Evolutionary conservation across 2,888 invertebrate species (phyloP).

Genomic region (Limnephilus rhombicus): DNA sequence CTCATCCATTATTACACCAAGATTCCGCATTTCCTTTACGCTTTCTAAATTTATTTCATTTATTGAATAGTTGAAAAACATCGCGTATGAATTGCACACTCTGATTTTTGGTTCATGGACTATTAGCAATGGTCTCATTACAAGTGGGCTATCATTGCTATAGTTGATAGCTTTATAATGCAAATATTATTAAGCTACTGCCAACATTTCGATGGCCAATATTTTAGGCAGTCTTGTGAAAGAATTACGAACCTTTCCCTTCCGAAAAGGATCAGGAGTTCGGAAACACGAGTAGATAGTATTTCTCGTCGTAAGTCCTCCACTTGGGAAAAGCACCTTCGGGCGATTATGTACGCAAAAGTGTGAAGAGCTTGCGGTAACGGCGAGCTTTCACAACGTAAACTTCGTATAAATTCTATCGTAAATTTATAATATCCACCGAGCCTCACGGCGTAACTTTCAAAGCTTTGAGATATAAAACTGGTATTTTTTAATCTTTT

Average conservation of each 20-base stretch:
- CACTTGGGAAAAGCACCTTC: background rate
- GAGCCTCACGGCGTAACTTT: background rate
- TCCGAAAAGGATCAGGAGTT: background rate
- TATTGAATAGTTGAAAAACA: too few species aligned
- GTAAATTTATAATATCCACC: background rate
- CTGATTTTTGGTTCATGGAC: background rate
- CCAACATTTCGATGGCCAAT: background rate
- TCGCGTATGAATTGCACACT: too few species aligned
- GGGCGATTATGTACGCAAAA: background rate
- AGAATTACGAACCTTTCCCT: background rate
- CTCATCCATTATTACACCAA: too few species aligned
- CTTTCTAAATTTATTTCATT: too few species aligned
- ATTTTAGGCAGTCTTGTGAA: background rate
- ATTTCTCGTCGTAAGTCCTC: background rate
- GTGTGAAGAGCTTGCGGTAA: background rate
- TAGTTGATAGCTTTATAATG: background rate
- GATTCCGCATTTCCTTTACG: too few species aligned
- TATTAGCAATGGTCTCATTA: background rate
- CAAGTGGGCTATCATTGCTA: background rate
- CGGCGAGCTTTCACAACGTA: background rate
- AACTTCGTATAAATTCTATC: background rate
- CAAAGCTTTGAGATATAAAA: background rate
- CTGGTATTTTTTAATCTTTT: background rate
- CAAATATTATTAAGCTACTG: background rate
- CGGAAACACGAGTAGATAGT: background rate